phyloP scores from a whole-genome alignment of 2,113 vertebrate genomes.

The Hippocampus mohnikei region DNA sequence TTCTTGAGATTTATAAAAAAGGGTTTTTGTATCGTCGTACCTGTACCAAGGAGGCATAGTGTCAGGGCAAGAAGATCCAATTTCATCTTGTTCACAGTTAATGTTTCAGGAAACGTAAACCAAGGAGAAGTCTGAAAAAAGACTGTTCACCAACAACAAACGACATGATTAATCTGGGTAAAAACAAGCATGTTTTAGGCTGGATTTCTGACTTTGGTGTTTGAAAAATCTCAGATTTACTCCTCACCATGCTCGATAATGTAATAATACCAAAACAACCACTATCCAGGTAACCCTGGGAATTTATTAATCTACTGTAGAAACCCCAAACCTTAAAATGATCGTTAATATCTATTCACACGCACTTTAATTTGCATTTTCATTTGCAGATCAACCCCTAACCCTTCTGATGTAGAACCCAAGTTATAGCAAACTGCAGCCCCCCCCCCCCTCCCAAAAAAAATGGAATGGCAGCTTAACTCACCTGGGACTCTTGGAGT shows the following conservation, averaged over 20 bases:
- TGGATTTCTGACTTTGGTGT: no score
- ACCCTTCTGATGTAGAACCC: not conserved
- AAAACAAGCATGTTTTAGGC: not conserved
- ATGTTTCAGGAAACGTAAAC: not conserved
- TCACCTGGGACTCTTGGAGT: conserved; percentile 29
- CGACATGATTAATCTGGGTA: not conserved
- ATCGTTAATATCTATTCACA: not conserved
- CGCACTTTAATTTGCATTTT: not conserved
- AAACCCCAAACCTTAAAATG: not conserved
- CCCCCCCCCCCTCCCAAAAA: not conserved
- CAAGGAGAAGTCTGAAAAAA: not conserved
- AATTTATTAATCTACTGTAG: not conserved
- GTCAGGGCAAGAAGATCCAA: not conserved
- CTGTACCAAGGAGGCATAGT: conserved; percentile 37
- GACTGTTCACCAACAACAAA: conserved; percentile 9
- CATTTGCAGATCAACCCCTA: not conserved
- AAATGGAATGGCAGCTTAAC: not conserved
- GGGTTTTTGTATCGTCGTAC: conserved; percentile 8
- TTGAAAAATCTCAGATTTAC: not conserved
- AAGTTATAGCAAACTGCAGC: not conserved
- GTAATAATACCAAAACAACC: not conserved
- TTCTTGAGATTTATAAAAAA: not conserved
- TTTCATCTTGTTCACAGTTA: conserved; percentile 18
- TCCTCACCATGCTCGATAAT: not conserved
- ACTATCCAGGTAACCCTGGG: not conserved